Percentiles rank a stretch among this genome's conserved stretches.
Conservation (phyloP, 1,140 invertebrate genomes). For the Drosophila pandora region DNA sequence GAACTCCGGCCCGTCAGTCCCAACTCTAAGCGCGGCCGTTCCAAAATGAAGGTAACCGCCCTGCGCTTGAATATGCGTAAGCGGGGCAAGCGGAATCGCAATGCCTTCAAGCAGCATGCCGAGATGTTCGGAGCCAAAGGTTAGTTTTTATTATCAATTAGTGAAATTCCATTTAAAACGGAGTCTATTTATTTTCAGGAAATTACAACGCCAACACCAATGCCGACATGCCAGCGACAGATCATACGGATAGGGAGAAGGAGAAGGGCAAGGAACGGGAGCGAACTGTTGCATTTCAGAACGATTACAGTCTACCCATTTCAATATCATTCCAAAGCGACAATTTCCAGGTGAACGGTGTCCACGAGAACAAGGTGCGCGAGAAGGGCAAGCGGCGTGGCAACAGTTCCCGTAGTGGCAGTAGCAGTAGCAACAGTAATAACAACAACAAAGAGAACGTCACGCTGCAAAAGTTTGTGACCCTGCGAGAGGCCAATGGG, state of each 20-base stretch:
- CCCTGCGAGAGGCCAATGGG: conserved; percentile 66
- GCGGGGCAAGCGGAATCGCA: conserved; percentile 49
- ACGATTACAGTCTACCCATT: conserved; percentile 54
- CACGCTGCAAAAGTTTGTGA: conserved; percentile 73
- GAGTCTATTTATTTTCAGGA: conserved; percentile 14
- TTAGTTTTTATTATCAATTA: conserved; percentile 3
- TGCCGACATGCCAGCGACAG: conserved; percentile 12
- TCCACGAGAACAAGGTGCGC: conserved; percentile 46
- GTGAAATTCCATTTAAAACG: not conserved
- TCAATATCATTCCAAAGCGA: conserved; percentile 74
- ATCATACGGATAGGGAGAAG: conserved; percentile 19
- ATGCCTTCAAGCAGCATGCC: conserved; percentile 57
- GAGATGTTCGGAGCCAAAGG: conserved; percentile 75
- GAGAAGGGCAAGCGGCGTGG: conserved; percentile 38
- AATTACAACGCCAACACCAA: conserved; percentile 48
- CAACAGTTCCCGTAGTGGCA: conserved; percentile 9
- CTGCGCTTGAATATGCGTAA: conserved; percentile 71
- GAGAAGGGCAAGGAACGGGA: conserved; percentile 14
- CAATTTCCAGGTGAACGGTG: conserved; percentile 73
- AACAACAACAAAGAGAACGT: conserved; percentile 68
- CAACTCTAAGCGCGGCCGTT: conserved; percentile 31
- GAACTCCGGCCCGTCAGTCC: conserved; percentile 26
- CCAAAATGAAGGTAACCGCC: conserved; percentile 53
- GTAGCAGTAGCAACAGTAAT: not conserved
- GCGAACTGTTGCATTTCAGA: conserved; percentile 57